These are phyloP conservation scores for Natator depressus DNA, from an alignment of 2,113 vertebrate genomes.

Conservation along the genomic window DNA sequence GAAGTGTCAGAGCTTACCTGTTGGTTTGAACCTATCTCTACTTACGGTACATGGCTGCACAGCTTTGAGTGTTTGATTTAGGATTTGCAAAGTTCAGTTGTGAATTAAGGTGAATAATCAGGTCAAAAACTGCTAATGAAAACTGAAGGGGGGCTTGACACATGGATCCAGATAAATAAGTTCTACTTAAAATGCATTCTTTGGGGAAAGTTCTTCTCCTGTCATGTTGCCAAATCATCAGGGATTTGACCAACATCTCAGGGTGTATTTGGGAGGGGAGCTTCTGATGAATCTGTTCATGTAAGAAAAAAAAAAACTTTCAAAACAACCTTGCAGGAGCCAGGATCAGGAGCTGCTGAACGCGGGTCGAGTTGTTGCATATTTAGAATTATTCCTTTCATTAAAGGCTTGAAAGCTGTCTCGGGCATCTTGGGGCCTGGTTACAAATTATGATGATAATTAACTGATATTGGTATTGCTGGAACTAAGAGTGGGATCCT, in stretches of 20 bases:
- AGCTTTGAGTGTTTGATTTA: conserved; percentile 66
- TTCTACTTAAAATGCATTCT: conserved; percentile 37
- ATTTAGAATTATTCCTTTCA: conserved; percentile 80
- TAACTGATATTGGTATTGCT: conserved; percentile 36
- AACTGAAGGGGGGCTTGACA: conserved; percentile 59
- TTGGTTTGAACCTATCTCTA: background rate
- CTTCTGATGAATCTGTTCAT: conserved; percentile 68
- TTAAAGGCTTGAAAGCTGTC: conserved; percentile 64
- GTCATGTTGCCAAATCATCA: conserved; percentile 62
- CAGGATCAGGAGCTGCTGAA: conserved; percentile 76
- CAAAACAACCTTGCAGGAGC: conserved; percentile 66
- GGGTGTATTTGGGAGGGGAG: conserved; percentile 9
- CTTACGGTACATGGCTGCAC: background rate
- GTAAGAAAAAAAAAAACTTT: conserved; percentile 55
- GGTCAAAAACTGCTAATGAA: conserved; percentile 43
- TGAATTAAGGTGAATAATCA: conserved; percentile 46
- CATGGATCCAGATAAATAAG: conserved; percentile 24
- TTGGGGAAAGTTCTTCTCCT: conserved; percentile 23
- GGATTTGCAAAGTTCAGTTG: conserved; percentile 62
- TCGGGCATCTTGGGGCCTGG: conserved; percentile 36
- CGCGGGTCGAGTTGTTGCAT: conserved; percentile 67
- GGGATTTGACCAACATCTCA: conserved; percentile 64
- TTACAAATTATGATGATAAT: conserved; percentile 54
- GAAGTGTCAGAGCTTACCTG: conserved; percentile 22
- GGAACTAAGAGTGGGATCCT: background rate